Evolutionary conservation across 2,888 invertebrate species (phyloP), one percentile per base, ranked within the genome.

Genomic region (Metallyticus violacea): DNA sequence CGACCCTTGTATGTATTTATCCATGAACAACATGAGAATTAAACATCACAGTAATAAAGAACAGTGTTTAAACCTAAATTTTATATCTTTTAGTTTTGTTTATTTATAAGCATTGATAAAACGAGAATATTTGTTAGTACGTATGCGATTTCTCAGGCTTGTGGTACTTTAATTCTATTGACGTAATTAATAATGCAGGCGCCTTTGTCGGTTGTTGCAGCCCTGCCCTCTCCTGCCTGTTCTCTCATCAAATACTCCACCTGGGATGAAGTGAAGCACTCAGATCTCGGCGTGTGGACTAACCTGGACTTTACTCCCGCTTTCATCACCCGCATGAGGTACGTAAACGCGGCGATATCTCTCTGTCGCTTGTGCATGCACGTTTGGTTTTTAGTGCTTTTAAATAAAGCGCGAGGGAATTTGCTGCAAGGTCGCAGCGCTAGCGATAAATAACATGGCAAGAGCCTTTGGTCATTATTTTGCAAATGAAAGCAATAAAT

Each of bases 241-340:
- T 91, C 92, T 76, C 90, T 92, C 85, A 92, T 93, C 89, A 92
- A 92, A 89, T 93, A 93, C 90, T 91, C 92, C 77, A 91, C 91
- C 26, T 93, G 93, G 93, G 91, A 91, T 83, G 92, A 92, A 81
- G 90, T 92, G 80, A 91, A 90, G 85, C 90, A 91, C 87, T 89
- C 91, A 22, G 92, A 93, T 89, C 90, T 93, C 79, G 92, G 92
- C 27, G 90, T 93, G 80, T 92, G 92, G 92, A 91, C 92, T 15
- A 91, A 91, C 40, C 90, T 93, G 88, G 92, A 93, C 89, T 91
- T 93, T 88, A 92, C 93, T 6, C 93, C 92, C 79, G 91, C 92
- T 87, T 93, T 93, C 90, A 91, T 93, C 88, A 91, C 92, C 76
- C 91, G 92, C 89, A 93, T 93, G 93, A 92, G 93, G 93, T 93